Evolutionary conservation across 92 coral and sea anemone genomes (phyloP), one percentile per base, ranked within the genome.

Genomic region (Muricea muricata): DNA sequence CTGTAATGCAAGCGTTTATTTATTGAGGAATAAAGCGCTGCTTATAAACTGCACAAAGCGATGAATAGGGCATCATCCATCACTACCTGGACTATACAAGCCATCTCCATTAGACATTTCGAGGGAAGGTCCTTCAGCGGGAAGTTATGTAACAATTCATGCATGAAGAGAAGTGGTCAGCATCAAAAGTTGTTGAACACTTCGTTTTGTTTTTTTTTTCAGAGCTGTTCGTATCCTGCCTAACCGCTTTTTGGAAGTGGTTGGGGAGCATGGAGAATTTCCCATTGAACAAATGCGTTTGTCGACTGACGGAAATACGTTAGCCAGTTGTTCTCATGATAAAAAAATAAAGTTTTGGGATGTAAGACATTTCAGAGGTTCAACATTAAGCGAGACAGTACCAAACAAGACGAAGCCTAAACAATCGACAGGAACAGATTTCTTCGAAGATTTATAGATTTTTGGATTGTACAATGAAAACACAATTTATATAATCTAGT

Each of bases 311-410:
- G 91, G 92, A n/a, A 80, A 91, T 84, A 84, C 84, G 21, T 80
- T 95, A 45, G 98, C 97, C 21, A 95, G 98, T 83, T 95, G 98
- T 72, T 95, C 98, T 5, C 98, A 95, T 79, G 98, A 95, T 81
- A 97, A 95, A 66, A 89, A 88, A 14, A 89, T 95, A 46, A 95
- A 93, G 67, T 95, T 95, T 76, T 95, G 98, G 98, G 93, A 93
- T 77, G 90, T 95, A 58, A 86, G 89, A 25, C 97, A 92, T 82
- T 86, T 93, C 12, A 92, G 91, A 63, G 84, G 73, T 15, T 41
- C 90, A 25, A 32, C 84, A 12, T 52, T 92, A 29, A 93, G 93
- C 50, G 90, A 91, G 9, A 89, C 48, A 6, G 29, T 26, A 52
- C 65, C 39, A 1, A 63, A 26, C 42, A 75, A 48, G 41, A 57